Evolutionary conservation across 2,113 vertebrate species (phyloP), one percentile per base, ranked within the genome.

Genomic region (Oryzias javanicus): DNA sequence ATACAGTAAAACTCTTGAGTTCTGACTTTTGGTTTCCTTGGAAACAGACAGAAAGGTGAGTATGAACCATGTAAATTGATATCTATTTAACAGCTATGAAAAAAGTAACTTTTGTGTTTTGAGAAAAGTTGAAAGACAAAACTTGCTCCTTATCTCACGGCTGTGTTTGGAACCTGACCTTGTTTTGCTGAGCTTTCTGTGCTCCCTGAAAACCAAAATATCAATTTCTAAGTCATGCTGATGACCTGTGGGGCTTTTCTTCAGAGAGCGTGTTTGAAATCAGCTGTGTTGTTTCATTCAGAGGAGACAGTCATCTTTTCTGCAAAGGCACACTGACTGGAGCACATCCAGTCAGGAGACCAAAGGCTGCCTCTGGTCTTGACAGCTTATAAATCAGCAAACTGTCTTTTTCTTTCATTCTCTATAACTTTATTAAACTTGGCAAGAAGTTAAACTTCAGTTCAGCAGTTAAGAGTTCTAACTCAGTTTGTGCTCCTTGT

Each of bases 41-140:
- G 76, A 80, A 67, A 79, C 66, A 0, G 52, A 63, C 42, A 35
- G 60, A 65, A 64, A 83, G 87, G 86, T 88, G 70, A 85, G 84
- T 78, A 72, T 0, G 68, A 53, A 46, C 45, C 16, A 10, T 35
- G 7, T 35, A 12, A 35, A 35, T 35, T 35, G 2, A 35, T 35
- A 12, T 35, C 10, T 3, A 12, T n/a, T n/a, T 35, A 35, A 29
- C 6, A 29, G 7, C 27, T 6, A 29, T 29, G 22, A 29, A 29
- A 29, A 29, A 8, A 29, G 27, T 29, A 29, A 29, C 27, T 29
- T 29, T 7, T 35, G 1, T 12, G 25, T 27, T 27, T 27, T 27
- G 6, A 27, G 25, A 27, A 27, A 27, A 27, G 6, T 35, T 35
- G 35, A 35, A 35, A 35, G 35, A 35, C 35, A 35, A 35, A 51